Percentiles rank a stretch among this genome's conserved stretches.
Evolutionary conservation across 2,888 invertebrate genomes (phyloP).

Genomic region (Creontiades dilutus): DNA sequence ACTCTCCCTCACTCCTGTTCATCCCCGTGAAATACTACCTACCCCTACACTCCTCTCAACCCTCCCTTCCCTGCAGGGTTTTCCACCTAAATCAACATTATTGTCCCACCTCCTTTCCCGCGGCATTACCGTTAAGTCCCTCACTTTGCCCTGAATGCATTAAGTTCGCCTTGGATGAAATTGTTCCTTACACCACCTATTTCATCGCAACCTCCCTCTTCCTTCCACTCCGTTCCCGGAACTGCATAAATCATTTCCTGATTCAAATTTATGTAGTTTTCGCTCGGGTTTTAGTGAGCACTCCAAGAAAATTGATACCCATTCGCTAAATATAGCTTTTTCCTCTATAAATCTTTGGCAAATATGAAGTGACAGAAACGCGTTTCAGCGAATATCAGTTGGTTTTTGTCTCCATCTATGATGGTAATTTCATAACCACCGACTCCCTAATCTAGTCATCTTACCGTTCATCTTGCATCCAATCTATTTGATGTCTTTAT

Average conservation of each 20-base stretch:
- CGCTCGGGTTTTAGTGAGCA: slow-evolving; percentile 40
- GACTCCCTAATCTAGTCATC: background rate
- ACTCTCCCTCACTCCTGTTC: background rate
- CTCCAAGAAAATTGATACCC: slow-evolving; percentile 49
- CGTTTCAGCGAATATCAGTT: background rate
- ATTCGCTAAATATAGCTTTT: slow-evolving; percentile 35
- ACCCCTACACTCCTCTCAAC: slow-evolving; percentile 6
- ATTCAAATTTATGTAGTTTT: slow-evolving; percentile 55
- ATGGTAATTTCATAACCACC: background rate
- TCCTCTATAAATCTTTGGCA: background rate
- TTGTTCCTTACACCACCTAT: slow-evolving; percentile 63
- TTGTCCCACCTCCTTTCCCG: slow-evolving; percentile 59
- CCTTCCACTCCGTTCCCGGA: background rate
- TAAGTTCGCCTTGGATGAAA: slow-evolving; percentile 64
- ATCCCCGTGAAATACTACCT: slow-evolving; percentile 57
- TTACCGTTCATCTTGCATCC: too few relatives aligned
- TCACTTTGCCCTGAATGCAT: slow-evolving; percentile 65
- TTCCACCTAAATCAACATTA: slow-evolving; percentile 69
- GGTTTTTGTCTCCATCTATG: background rate
- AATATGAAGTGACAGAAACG: background rate
- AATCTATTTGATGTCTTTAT: too few relatives aligned
- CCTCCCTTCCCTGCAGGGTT: background rate
- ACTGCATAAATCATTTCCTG: slow-evolving; percentile 58
- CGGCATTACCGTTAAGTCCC: slow-evolving; percentile 68
- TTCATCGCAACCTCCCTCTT: slow-evolving; percentile 33